Conservation (phyloP, 1,140 invertebrate genomes). For the Drosophila quadrilineata region DNA sequence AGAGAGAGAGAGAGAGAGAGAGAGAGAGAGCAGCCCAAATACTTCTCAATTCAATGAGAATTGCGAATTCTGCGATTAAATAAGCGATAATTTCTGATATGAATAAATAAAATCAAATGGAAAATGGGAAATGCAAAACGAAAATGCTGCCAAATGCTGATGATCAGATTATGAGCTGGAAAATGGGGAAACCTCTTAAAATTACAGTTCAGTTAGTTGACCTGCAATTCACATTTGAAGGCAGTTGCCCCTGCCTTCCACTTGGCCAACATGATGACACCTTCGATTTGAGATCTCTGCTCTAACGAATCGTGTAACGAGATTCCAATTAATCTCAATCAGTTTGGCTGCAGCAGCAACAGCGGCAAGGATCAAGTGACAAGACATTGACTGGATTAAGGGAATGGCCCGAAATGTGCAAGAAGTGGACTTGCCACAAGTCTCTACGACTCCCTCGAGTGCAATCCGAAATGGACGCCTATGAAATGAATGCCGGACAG, state of each 20-base stretch:
- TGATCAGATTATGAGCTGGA: conserved; percentile 35
- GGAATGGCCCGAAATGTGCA: conserved; percentile 18
- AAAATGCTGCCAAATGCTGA: no score
- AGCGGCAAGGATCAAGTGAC: conserved; percentile 66
- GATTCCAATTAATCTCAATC: conserved; percentile 79
- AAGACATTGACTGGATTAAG: conserved; percentile 74
- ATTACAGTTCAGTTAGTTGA: conserved; percentile 15
- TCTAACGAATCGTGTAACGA: conserved; percentile 48
- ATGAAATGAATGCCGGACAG: conserved; percentile 79
- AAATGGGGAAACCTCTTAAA: neutral
- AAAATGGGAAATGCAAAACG: conserved; percentile 22
- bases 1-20: conserved; percentile 36
- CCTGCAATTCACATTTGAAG: conserved; percentile 6
- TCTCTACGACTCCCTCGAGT: conserved; percentile 74
- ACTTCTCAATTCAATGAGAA: conserved; percentile 59
- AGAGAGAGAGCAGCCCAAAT: conserved; percentile 7
- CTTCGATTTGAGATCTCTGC: conserved; percentile 22
- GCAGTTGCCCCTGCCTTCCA: no score
- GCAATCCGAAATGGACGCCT: conserved; percentile 77
- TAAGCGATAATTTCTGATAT: conserved; percentile 69
- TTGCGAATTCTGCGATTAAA: conserved; percentile 54
- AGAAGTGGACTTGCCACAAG: conserved; percentile 23
- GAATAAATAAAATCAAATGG: conserved; percentile 54
- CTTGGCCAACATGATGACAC: conserved; percentile 15
- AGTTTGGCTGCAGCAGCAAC: conserved; percentile 42